These are phyloP conservation scores for Cottoperca gobio DNA, from an alignment of 2,797 vertebrate species.

Conservation along the genomic window DNA sequence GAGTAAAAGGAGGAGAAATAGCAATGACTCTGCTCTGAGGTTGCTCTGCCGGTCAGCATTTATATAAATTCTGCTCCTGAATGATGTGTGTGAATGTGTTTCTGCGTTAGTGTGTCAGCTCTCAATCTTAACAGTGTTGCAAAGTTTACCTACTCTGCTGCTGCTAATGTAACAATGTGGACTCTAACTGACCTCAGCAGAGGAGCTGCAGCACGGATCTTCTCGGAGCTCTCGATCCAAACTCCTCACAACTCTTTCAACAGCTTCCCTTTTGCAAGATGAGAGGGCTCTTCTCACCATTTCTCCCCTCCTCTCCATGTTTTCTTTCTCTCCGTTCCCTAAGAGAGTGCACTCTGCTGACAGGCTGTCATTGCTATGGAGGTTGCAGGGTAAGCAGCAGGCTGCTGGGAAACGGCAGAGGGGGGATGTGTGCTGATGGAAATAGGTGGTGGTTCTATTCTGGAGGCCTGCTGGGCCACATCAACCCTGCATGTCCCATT, in stretches of 20 bases:
- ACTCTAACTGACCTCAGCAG: slow-evolving; percentile 67
- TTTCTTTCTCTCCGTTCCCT: slow-evolving; percentile 20
- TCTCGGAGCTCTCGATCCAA: slow-evolving; percentile 52
- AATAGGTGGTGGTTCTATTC: slow-evolving; percentile 76
- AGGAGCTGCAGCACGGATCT: slow-evolving; percentile 23
- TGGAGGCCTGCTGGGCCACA: slow-evolving; percentile 77
- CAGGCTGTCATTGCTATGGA: slow-evolving; percentile 62
- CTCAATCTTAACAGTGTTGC: slow-evolving; percentile 39
- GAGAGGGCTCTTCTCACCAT: slow-evolving; percentile 51
- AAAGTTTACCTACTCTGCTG: slow-evolving; percentile 33
- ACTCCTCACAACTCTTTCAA: slow-evolving; percentile 55
- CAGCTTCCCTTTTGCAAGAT: slow-evolving; percentile 60
- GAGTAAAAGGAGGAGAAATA: slow-evolving; percentile 35
- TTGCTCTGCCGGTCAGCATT: slow-evolving; percentile 28
- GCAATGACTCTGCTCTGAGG: slow-evolving; percentile 27
- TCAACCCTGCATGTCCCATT: slow-evolving; percentile 67
- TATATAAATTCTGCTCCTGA: slow-evolving; percentile 31
- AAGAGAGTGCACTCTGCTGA: slow-evolving; percentile 46
- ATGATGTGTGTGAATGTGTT: slow-evolving; percentile 41
- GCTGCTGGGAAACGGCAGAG: slow-evolving; percentile 55
- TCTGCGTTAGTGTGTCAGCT: slow-evolving; percentile 41
- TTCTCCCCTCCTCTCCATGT: slow-evolving; percentile 21
- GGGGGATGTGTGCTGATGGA: slow-evolving; percentile 68
- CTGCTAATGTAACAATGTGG: slow-evolving; percentile 59
- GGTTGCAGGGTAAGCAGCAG: slow-evolving; percentile 51